Conservation (phyloP, 2,113 vertebrate species). For the Lagenorhynchus albirostris region DNA sequence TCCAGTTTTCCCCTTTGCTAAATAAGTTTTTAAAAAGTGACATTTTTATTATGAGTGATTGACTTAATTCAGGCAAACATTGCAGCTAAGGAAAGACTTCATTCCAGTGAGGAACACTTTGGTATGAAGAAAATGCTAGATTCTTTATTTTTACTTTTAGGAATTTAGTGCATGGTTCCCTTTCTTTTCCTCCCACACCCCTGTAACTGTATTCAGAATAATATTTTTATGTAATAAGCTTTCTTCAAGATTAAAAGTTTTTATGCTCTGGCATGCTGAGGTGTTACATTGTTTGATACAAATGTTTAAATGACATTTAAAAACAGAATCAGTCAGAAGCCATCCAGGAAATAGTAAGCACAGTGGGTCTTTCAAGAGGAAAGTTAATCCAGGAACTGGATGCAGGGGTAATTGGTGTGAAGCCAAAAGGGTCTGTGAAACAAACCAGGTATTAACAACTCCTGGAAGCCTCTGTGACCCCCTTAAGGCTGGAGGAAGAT, state of each 20-base stretch:
- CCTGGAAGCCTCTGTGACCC: background rate
- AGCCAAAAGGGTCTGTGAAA: background rate
- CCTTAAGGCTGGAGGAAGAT: background rate
- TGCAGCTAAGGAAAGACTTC: conserved; percentile 60
- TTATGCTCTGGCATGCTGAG: background rate
- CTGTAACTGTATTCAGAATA: background rate
- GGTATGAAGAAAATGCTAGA: conserved; percentile 57
- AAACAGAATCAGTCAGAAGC: background rate
- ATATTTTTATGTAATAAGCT: conserved; percentile 35
- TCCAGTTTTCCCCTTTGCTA: conserved; percentile 65
- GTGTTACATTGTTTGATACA: background rate
- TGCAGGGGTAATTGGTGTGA: background rate
- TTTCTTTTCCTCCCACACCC: background rate
- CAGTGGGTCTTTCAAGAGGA: background rate
- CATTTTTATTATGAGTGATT: conserved; percentile 74
- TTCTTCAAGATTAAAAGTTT: conserved; percentile 36
- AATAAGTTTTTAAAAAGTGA: conserved; percentile 72
- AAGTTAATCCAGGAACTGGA: background rate
- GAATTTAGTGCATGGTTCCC: conserved; percentile 19
- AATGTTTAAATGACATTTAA: background rate
- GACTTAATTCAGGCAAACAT: conserved; percentile 73
- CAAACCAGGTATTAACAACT: background rate
- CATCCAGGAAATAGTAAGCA: background rate
- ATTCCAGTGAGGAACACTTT: conserved; percentile 55
- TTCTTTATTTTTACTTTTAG: conserved; percentile 59